Evolutionary conservation across 2,797 vertebrate species (phyloP), one percentile per base, ranked within the genome.

Genomic region (Aeoliscus strigatus): DNA sequence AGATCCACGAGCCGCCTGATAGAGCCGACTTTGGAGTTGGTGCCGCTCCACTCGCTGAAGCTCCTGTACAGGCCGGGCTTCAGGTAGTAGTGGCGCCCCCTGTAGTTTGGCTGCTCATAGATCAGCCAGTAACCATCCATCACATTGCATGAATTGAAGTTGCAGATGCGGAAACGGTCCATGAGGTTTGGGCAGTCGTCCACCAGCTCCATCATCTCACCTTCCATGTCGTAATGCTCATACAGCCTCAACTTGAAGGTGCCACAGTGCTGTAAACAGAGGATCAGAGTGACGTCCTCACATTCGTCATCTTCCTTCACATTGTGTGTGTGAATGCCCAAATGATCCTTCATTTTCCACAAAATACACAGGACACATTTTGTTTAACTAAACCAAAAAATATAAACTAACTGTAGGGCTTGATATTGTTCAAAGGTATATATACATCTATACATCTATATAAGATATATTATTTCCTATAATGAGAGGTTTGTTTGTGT

Each of bases 121-220:
- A 87, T 79, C 39, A 89, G 61, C 79, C 88, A 88, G 58, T 76
- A 80, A 44, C 83, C 86, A 1, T 86, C 81, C 58, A 84, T 72
- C 66, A 86, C 76, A 0, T 38, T 73, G 64, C 88, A 71, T 33
- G 81, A 90, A 66, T 77, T 82, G 70, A 73, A 75, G 52, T 87
- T 75, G 15, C 52, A 59, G 39, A 79, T 54, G 15, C n/a, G 72
- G 70, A 86, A 83, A 11, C 73, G 79, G 5, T 75, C 83, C 61
- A 69, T 68, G 48, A 85, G 50, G 59, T 69, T 78, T 45, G 82
- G 47, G 46, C 87, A 87, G 66, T 85, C 77, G 12, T 82, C 70
- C 1, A 8, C 80, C 48, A 88, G 52, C 64, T 86, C 85, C 63
- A 70, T 50, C 73, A 84, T 78, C 44, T 84, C 67, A 4, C 86